A percentile compares a stretch with the other conserved stretches of the same genome.
Conservation (phyloP, 1,140 invertebrate genomes). For the Megalopta genalis region DNA sequence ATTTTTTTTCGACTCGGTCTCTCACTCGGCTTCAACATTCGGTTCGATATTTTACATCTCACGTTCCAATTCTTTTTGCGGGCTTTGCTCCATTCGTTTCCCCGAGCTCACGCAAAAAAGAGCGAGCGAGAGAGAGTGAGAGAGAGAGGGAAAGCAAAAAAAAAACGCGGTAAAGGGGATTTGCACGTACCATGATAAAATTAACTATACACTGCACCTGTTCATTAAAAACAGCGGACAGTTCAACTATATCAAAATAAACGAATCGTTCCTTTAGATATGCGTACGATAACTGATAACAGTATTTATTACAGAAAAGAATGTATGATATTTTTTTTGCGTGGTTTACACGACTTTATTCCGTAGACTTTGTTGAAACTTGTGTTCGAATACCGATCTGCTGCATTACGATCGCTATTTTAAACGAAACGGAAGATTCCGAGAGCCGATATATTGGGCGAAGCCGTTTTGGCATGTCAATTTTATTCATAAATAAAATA, state of each 20-base stretch:
- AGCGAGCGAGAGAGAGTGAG: background rate
- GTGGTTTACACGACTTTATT: background rate
- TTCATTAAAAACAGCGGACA: slow-evolving; percentile 31
- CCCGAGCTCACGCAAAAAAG: slow-evolving; percentile 58
- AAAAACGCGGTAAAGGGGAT: slow-evolving; percentile 33
- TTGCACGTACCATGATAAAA: slow-evolving; percentile 45
- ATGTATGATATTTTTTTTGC: no score
- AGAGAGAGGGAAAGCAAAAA: background rate
- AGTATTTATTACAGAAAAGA: no score
- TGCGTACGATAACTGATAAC: no score
- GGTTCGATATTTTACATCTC: slow-evolving; percentile 64
- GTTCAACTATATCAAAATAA: slow-evolving; percentile 20
- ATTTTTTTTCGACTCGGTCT: slow-evolving; percentile 64
- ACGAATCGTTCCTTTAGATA: background rate
- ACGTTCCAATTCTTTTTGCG: slow-evolving; percentile 59
- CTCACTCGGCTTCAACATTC: slow-evolving; percentile 54
- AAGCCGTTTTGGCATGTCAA: no score
- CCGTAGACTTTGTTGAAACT: background rate
- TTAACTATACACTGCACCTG: slow-evolving; percentile 48
- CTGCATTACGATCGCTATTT: background rate
- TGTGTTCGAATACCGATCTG: background rate
- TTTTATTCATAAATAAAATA: no score
- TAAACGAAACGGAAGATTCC: background rate
- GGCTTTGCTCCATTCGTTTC: slow-evolving; percentile 59
- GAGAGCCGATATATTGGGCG: no score